A percentile compares a stretch with the other conserved stretches of the same genome.
Conservation (phyloP, 2,113 vertebrate species). For the Actinemys pallida region DNA sequence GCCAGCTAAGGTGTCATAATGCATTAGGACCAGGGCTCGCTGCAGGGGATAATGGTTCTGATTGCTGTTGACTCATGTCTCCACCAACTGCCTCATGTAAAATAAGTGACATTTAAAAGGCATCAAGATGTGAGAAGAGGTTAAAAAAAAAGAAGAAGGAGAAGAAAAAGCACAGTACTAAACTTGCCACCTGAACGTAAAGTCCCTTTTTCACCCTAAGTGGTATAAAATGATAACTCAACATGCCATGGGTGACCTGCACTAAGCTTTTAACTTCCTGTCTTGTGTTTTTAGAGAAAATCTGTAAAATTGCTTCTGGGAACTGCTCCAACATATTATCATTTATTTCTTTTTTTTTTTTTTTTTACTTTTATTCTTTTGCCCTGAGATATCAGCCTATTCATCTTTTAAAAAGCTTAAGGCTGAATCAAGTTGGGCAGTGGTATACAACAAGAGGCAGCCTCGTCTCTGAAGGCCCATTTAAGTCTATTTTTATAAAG, state of each 20-base stretch:
- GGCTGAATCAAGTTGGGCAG: conserved; percentile 84
- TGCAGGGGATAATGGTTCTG: conserved; percentile 94
- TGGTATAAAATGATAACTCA: conserved; percentile 87
- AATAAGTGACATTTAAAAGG: conserved; percentile 96
- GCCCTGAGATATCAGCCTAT: conserved; percentile 88
- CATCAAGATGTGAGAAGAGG: conserved; percentile 92
- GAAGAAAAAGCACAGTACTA: conserved; percentile 69
- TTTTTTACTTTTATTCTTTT: conserved; percentile 78
- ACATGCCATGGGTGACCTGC: conserved; percentile 85
- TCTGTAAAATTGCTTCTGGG: conserved; percentile 94
- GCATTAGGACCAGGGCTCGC: conserved; percentile 89
- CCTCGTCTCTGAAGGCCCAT: conserved; percentile 82
- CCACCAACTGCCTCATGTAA: conserved; percentile 92
- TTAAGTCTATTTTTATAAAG: conserved; percentile 87
- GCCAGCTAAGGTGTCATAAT: conserved; percentile 89
- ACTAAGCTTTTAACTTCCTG: conserved; percentile 87
- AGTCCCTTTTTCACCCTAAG: conserved; percentile 81
- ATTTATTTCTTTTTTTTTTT: conserved; percentile 91
- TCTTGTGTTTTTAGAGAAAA: conserved; percentile 85
- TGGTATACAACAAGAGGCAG: conserved; percentile 82
- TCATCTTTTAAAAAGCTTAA: conserved; percentile 88
- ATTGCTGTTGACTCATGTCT: conserved; percentile 93
- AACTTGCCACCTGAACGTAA: conserved; percentile 84
- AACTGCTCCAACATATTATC: conserved; percentile 90
- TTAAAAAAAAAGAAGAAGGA: conserved; percentile 70